These are phyloP conservation scores for Zonotrichia albicollis DNA, from an alignment of 2,797 vertebrate species.

Conservation along the genomic window DNA sequence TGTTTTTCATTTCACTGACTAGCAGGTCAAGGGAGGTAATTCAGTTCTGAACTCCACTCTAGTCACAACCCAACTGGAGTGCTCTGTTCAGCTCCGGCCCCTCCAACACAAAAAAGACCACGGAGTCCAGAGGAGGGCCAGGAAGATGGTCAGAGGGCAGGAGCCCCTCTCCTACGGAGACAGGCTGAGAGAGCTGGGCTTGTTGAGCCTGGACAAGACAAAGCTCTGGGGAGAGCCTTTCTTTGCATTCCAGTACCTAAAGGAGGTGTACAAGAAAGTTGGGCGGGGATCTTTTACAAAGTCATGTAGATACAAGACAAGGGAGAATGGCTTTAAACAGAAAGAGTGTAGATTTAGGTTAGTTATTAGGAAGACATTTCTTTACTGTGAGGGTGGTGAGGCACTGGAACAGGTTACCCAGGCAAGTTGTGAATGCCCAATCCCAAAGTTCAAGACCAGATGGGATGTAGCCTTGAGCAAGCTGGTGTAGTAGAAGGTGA, in stretches of 20 bases:
- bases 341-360: not conserved
- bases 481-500: no score
- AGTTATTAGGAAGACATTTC: not conserved
- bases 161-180: not conserved
- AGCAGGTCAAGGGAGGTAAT: not conserved
- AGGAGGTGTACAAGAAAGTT: not conserved
- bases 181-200: not conserved
- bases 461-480: not conserved
- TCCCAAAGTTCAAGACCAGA: not conserved
- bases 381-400: not conserved
- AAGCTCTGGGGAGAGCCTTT: not conserved
- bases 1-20: not conserved
- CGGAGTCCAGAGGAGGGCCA: not conserved
- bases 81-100: not conserved
- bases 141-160: not conserved
- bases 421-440: not conserved
- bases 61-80: not conserved
- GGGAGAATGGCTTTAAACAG: not conserved
- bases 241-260: not conserved
- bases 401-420: not conserved
- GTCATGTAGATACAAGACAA: not conserved
- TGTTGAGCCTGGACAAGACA: not conserved
- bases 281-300: not conserved
- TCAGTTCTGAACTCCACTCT: not conserved
- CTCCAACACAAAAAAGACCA: not conserved